Evolutionary conservation across 2,797 vertebrate genomes (phyloP), one percentile per base, ranked within the genome.

Genomic region (Acanthopagrus latus): DNA sequence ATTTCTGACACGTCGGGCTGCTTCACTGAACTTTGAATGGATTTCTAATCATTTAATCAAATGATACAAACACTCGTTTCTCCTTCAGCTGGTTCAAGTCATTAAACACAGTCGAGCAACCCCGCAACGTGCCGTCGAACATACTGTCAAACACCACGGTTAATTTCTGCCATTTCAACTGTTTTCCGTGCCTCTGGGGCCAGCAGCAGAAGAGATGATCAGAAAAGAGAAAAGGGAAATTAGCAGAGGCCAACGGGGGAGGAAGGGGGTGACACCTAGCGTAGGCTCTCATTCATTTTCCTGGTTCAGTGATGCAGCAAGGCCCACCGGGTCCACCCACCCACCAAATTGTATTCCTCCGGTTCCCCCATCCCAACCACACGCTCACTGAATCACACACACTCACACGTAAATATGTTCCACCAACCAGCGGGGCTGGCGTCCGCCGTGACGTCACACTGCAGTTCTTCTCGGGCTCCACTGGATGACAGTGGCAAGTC

Each of bases 401-500:
- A 74, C 86, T 68, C 73, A 83, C 83, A 82, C 86, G 88, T 91
- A 91, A 88, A 90, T 78, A 81, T 84, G 85, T 69, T 88, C 89
- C 85, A 88, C 93, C 93, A 93, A 94, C 88, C 93, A 91, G 86
- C 74, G 20, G n/a, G 38, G 80, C 59, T 47, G 78, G 71, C 85
- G 80, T 90, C 82, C 82, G 72, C 82, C 27, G 72, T 93, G 89
- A 92, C 90, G 90, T 92, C 92, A 92, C 89, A 92, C 89, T 92
- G 92, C 92, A 94, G 93, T 93, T 92, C 90, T 91, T 90, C 86
- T 80, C 52, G 52, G 74, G 80, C 88, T 89, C 92, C 92, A 89
- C 91, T 93, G 91, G 93, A 92, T 93, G 91, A 93, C 90, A 91
- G 90, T 88, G 91, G 88, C 87, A 92, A 89, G 86, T 91, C 85